These are phyloP conservation scores for Drosophila macrospina DNA, from an alignment of 2,888 invertebrate species.

Conservation along the genomic window DNA sequence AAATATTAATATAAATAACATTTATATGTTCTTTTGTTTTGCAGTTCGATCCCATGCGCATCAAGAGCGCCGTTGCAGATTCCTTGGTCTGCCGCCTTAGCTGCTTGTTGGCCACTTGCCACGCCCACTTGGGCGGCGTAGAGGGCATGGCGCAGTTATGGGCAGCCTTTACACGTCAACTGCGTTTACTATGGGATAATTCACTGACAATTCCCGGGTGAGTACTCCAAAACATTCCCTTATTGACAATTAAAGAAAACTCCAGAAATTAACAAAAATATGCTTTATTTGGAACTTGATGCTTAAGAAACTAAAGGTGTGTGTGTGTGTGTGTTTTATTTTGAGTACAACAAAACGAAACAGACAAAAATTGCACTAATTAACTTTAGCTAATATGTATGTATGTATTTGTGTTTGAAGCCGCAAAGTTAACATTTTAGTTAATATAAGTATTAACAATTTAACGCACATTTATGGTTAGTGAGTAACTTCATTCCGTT, in stretches of 20 bases:
- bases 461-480: constrained; percentile 68
- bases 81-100: constrained; percentile 93
- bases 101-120: constrained; percentile 90
- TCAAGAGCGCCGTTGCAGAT: constrained; percentile 91
- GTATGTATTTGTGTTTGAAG: constrained; percentile 61
- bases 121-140: constrained; percentile 91
- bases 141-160: constrained; percentile 94
- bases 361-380: constrained; percentile 38
- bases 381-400: constrained; percentile 49
- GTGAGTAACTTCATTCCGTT: constrained; percentile 59
- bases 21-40: constrained; percentile 68
- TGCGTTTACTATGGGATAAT: constrained; percentile 95
- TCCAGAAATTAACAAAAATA: constrained; percentile 72
- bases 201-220: constrained; percentile 92
- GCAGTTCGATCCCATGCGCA: constrained; percentile 87
- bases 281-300: constrained; percentile 72
- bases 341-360: constrained; percentile 19
- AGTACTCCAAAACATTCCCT: constrained; percentile 85
- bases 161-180: constrained; percentile 96
- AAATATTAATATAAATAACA: too few relatives aligned
- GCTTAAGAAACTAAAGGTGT: constrained; percentile 30
- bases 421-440: constrained; percentile 70
- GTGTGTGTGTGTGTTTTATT: constrained; percentile 3
- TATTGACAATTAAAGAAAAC: background rate
- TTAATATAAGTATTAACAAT: constrained; percentile 54